phyloP scores from a whole-genome alignment of 2,797 vertebrate genomes.

The Lagodon rhomboides region DNA sequence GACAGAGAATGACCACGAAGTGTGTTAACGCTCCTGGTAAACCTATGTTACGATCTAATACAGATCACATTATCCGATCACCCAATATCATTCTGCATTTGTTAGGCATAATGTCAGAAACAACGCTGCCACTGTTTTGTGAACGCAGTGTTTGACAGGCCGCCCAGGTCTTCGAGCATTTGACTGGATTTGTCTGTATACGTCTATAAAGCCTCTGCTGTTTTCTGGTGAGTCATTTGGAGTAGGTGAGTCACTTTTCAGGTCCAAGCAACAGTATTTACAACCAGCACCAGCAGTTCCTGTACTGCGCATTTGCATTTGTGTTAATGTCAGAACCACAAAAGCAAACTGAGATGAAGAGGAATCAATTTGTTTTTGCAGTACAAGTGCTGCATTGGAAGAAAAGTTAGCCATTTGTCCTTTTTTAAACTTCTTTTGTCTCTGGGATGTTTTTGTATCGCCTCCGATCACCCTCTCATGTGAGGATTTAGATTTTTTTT shows the following conservation, averaged over 20 bases:
- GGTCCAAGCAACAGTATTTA: slow-evolving; percentile 35
- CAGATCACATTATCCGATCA: slow-evolving; percentile 21
- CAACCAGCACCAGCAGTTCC: slow-evolving; percentile 12
- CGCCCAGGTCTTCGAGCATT: slow-evolving; percentile 11
- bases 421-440: slow-evolving; percentile 50
- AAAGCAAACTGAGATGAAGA: slow-evolving; percentile 14
- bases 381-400: slow-evolving; percentile 1
- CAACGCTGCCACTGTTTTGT: slow-evolving; percentile 14
- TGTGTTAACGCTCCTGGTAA: too few relatives aligned
- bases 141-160: slow-evolving; percentile 8
- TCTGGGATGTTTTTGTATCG: slow-evolving; percentile 31
- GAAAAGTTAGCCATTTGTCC: slow-evolving; percentile 41
- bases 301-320: slow-evolving; percentile 23
- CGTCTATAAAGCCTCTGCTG: slow-evolving; percentile 33
- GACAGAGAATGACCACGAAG: neutral
- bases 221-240: slow-evolving; percentile 60
- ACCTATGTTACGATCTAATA: slow-evolving; percentile 25
- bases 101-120: slow-evolving; percentile 21
- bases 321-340: slow-evolving; percentile 14
- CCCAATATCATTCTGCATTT: slow-evolving; percentile 13
- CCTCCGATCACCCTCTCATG: slow-evolving; percentile 22
- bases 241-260: slow-evolving; percentile 59
- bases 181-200: slow-evolving; percentile 32
- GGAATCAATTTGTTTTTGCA: slow-evolving; percentile 17
- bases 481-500: slow-evolving; percentile 59